Evolutionary conservation across 2,113 vertebrate species (phyloP).

Genomic region (Mus pahari): DNA sequence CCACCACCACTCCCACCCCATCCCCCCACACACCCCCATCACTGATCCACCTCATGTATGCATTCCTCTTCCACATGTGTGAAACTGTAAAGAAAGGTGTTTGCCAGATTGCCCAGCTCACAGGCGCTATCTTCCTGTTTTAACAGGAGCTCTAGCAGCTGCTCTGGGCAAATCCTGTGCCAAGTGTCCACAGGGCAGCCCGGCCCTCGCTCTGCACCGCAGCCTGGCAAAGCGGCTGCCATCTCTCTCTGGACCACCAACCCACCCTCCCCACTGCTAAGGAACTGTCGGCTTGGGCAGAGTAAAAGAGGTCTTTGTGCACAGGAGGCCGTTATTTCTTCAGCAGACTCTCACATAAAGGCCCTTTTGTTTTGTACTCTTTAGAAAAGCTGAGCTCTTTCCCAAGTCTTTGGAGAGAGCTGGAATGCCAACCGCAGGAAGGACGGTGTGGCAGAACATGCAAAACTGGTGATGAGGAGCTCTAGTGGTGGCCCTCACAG

Average conservation of each 20-base stretch:
- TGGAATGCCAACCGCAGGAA: not conserved
- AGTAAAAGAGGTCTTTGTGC: constrained; percentile 78
- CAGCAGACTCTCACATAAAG: constrained; percentile 76
- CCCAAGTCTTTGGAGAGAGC: constrained; percentile 37
- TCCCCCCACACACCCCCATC: not conserved
- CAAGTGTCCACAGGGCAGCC: not conserved
- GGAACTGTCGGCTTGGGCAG: constrained; percentile 65
- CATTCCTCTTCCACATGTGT: not conserved
- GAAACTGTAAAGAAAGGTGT: not conserved
- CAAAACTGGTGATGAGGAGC: not conserved
- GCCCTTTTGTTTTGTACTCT: constrained; percentile 69
- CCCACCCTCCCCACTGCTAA: constrained; percentile 48
- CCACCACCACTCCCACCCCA: too few relatives aligned
- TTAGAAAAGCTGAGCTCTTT: constrained; percentile 74
- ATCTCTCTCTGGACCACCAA: constrained; percentile 23
- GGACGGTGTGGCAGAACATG: not conserved
- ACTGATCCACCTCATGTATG: too few relatives aligned
- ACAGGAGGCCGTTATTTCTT: constrained; percentile 62
- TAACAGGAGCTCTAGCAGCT: not conserved
- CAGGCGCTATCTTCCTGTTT: not conserved
- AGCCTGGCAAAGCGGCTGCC: constrained; percentile 31
- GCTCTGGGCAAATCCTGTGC: not conserved
- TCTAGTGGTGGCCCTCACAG: too few relatives aligned
- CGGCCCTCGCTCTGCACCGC: not conserved
- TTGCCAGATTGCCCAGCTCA: not conserved